A percentile compares a stretch with the other conserved stretches of the same genome.
phyloP scores from a whole-genome alignment of 1,140 invertebrate genomes.

The Rhizoglyphus robini region DNA sequence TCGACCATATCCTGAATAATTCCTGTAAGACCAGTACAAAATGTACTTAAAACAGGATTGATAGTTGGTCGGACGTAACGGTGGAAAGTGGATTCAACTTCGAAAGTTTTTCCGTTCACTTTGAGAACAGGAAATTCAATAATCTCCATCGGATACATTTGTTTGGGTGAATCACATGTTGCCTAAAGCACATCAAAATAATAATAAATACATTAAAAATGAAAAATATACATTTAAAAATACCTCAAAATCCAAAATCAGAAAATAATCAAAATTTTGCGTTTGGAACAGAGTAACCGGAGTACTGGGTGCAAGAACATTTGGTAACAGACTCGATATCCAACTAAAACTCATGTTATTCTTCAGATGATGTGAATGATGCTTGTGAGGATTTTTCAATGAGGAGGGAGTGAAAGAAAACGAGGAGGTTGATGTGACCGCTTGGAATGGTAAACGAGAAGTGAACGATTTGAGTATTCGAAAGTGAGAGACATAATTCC shows the following conservation, averaged over 20 bases:
- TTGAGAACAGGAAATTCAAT: conserved; percentile 51
- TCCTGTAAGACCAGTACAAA: conserved; percentile 39
- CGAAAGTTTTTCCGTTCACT: conserved; percentile 39
- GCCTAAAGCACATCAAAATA: conserved; percentile 30
- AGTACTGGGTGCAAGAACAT: background rate
- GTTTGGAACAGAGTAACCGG: no score
- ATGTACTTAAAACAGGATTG: conserved; percentile 39
- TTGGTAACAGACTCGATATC: background rate
- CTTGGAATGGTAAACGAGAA: no score
- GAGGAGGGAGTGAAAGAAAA: no score
- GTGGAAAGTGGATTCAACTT: conserved; percentile 43
- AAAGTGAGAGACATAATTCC: no score
- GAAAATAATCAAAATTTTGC: conserved; percentile 39
- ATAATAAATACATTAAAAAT: background rate
- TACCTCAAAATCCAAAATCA: conserved; percentile 47
- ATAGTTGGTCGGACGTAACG: conserved; percentile 43
- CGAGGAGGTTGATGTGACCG: no score
- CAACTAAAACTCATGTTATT: no score
- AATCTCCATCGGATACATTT: conserved; percentile 42
- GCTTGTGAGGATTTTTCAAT: no score
- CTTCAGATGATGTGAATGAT: no score
- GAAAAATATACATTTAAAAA: background rate
- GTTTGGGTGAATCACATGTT: conserved; percentile 37
- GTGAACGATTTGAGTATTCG: no score
- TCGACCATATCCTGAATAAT: conserved; percentile 20